Percentiles rank a stretch among this genome's conserved stretches.
phyloP scores from a whole-genome alignment of 2,113 vertebrate genomes.

The Tor tambroides region DNA sequence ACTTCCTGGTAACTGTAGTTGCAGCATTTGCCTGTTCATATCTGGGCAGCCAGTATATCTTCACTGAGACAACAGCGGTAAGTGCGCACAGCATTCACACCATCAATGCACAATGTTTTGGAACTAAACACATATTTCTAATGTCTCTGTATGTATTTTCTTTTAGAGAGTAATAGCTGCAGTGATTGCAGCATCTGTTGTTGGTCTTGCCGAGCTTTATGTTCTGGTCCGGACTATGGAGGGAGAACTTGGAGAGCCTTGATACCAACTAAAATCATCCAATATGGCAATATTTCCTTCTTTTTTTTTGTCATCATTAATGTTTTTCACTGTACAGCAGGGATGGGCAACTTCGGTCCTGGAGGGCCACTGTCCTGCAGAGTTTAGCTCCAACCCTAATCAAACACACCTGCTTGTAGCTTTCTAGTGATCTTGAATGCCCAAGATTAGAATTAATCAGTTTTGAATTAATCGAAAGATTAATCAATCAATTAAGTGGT shows the following conservation, averaged over 20 bases:
- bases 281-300: neutral
- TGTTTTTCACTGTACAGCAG: neutral
- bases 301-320: neutral
- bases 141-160: neutral
- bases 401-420: too few species aligned
- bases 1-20: conserved; percentile 91
- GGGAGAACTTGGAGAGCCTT: conserved; percentile 89
- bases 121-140: neutral
- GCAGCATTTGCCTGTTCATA: conserved; percentile 91
- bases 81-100: conserved; percentile 58
- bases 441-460: too few species aligned
- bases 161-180: conserved; percentile 84
- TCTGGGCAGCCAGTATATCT: conserved; percentile 93
- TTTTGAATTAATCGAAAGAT: too few species aligned
- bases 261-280: conserved; percentile 42
- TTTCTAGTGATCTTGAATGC: too few species aligned
- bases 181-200: conserved; percentile 90
- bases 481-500: neutral
- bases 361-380: too few species aligned
- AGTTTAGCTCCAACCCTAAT: too few species aligned
- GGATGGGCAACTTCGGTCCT: too few species aligned
- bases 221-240: conserved; percentile 93
- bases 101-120: neutral
- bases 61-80: conserved; percentile 86
- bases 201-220: conserved; percentile 94